Percentiles rank a stretch among this genome's conserved stretches.
Conservation (phyloP, 2,113 vertebrate genomes). For the Phalacrocorax carbo region DNA sequence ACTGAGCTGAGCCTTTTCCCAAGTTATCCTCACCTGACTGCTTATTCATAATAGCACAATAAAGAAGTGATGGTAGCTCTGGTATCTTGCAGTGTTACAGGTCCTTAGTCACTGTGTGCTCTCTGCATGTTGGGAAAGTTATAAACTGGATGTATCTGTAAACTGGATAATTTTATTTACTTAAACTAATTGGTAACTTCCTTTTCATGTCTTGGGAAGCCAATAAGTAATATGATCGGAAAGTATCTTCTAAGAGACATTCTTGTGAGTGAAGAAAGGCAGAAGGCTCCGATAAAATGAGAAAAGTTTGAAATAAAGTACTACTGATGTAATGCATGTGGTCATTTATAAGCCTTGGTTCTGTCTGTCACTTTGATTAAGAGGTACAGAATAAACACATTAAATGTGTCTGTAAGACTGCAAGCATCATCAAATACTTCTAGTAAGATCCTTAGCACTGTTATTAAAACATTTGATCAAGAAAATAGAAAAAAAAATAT, state of each 20-base stretch:
- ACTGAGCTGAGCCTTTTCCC: not conserved
- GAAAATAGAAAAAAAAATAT: not conserved
- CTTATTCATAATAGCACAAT: not conserved
- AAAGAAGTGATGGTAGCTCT: not conserved
- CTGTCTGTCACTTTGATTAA: not conserved
- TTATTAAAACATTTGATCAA: not conserved
- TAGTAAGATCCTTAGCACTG: not conserved
- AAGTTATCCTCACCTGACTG: not conserved
- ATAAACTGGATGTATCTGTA: not conserved
- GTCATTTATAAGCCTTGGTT: not conserved
- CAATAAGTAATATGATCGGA: not conserved
- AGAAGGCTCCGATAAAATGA: not conserved
- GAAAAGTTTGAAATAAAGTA: not conserved
- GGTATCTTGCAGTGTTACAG: not conserved
- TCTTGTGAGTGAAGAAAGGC: not conserved
- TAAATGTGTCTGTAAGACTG: not conserved
- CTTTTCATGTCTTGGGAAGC: not conserved
- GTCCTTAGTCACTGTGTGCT: not conserved
- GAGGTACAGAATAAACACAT: not conserved
- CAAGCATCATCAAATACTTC: not conserved
- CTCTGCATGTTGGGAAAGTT: not conserved
- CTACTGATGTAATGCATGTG: not conserved
- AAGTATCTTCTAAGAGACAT: not conserved
- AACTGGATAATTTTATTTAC: slow-evolving; percentile 1
- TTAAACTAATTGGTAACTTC: not conserved